Evolutionary conservation across 1,140 invertebrate species (phyloP), one percentile per base, ranked within the genome.

Genomic region (Pantala flavescens): DNA sequence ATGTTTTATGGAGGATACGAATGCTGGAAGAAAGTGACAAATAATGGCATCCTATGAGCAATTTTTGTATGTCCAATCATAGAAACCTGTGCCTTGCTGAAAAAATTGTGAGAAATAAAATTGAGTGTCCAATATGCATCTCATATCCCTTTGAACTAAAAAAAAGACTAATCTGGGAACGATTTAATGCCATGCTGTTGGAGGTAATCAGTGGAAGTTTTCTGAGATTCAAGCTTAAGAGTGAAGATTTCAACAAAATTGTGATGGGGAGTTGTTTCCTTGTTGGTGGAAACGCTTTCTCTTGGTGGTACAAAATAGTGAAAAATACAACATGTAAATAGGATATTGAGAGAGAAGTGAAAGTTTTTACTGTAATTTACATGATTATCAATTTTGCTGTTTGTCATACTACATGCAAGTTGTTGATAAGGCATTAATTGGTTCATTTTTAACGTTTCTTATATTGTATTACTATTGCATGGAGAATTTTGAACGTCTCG

Each of bases 231-330:
- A 63, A 63, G 49, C 16, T 63, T 63, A 63, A 63, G 49, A 19
- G 49, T 63, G 49, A 63, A 63, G 49, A 63, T 19, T 63, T 63
- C 14, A 63, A 63, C 14, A 63, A 63, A 19, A 63, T 63, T 63
- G 49, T 63, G 49, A 63, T 63, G 49, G 49, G 49, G n/a, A 63
- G 49, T 14, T 12, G 14, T 16, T 21, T 63, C 49, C 49, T 21
- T 63, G 49, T 19, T 63, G n/a, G n/a, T 16, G 49, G 49, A 63
- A 21, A 63, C 49, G n/a, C n/a, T 16, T 63, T 63, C 49, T 21
- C 49, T 63, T 14, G 49, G 49, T 63, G 49, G 49, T 63, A 63
- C 49, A 63, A 63, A 63, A 63, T 63, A 63, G 49, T 63, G n/a
- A 63, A 63, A 19, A 63, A 63, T 63, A 21, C 14, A 14, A 21